Conservation (phyloP, 2,113 vertebrate genomes). For the Salvator merianae region DNA sequence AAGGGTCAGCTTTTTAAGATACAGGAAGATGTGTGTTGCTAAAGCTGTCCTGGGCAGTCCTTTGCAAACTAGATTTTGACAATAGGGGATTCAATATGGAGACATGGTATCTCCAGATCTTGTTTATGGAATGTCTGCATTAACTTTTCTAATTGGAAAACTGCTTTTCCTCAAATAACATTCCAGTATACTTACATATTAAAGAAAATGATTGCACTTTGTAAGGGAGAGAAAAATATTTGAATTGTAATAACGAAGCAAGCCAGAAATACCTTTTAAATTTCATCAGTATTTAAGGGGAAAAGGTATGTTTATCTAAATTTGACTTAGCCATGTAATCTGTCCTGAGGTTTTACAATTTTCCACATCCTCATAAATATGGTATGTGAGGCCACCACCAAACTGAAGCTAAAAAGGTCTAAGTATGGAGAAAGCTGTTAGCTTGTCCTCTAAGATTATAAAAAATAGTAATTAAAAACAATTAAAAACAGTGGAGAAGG, state of each 20-base stretch:
- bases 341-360: too few species aligned
- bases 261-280: neutral
- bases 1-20: conserved; percentile 74
- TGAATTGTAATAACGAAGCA: neutral
- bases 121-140: neutral
- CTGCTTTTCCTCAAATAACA: neutral
- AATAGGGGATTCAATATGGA: neutral
- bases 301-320: neutral
- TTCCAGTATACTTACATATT: neutral
- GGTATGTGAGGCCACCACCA: too few species aligned
- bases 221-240: neutral
- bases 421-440: too few species aligned
- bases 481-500: too few species aligned
- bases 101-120: neutral
- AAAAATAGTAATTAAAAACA: too few species aligned
- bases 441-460: too few species aligned
- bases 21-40: conserved; percentile 57
- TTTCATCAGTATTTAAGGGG: neutral
- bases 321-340: neutral
- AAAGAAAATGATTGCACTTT: neutral
- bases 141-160: neutral
- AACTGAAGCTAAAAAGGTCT: too few species aligned
- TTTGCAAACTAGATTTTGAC: conserved; percentile 58
- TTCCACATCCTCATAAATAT: too few species aligned
- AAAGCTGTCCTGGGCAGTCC: conserved; percentile 70